Conservation (phyloP, 2,888 invertebrate genomes). For the Danaus chrysippus region DNA sequence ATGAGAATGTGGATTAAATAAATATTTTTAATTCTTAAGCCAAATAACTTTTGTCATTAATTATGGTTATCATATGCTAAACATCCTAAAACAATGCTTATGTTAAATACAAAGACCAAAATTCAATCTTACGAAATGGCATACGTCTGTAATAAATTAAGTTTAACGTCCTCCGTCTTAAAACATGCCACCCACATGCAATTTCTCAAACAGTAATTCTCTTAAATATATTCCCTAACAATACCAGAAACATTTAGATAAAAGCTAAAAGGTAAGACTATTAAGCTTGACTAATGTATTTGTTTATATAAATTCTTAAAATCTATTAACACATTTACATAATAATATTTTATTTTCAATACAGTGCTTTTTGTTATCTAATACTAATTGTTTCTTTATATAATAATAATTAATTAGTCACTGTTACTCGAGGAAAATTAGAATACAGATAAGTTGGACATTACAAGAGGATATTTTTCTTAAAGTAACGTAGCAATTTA, state of each 20-base stretch:
- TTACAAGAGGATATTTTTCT: too few relatives aligned
- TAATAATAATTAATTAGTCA: too few relatives aligned
- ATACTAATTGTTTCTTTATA: too few relatives aligned
- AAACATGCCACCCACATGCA: constrained; percentile 31
- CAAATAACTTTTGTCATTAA: too few relatives aligned
- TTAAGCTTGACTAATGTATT: neutral
- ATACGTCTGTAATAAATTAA: constrained; percentile 14
- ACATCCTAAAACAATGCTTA: neutral
- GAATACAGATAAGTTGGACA: too few relatives aligned
- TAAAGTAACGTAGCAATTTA: too few relatives aligned
- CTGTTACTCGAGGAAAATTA: too few relatives aligned
- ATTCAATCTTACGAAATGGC: constrained; percentile 9
- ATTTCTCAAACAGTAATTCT: constrained; percentile 35
- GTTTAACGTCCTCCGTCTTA: constrained; percentile 22
- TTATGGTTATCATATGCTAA: neutral
- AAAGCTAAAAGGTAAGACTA: neutral
- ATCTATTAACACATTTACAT: too few relatives aligned
- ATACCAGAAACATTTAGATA: neutral
- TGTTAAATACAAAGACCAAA: neutral
- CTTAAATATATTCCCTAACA: constrained; percentile 4
- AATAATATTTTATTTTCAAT: too few relatives aligned
- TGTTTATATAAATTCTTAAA: neutral
- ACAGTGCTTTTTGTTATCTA: too few relatives aligned
- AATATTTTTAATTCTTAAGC: too few relatives aligned
- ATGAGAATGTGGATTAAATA: too few relatives aligned